phyloP scores from a whole-genome alignment of 2,113 vertebrate genomes.

The Dasyornis broadbenti region DNA sequence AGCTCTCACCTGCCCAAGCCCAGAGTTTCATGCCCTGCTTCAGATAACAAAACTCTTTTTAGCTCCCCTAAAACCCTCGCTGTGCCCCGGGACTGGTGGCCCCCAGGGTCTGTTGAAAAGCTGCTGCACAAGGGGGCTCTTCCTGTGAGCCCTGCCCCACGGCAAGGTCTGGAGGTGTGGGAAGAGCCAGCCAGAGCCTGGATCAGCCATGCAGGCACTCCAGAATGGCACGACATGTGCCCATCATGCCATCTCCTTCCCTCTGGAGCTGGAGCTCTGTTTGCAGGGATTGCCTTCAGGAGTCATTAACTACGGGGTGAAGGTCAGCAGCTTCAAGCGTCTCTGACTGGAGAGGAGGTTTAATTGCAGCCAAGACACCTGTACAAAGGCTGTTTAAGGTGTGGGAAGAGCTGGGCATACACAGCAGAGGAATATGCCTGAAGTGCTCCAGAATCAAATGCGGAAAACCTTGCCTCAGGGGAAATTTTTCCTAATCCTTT shows the following conservation, averaged over 20 bases:
- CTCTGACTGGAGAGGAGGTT: not conserved
- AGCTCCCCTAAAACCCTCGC: rapidly evolving
- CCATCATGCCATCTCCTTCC: rapidly evolving
- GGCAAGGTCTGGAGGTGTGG: not conserved
- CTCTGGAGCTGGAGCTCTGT: rapidly evolving
- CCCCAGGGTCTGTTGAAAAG: not conserved
- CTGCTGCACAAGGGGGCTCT: not conserved
- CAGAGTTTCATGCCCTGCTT: not conserved
- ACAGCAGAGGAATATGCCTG: not conserved
- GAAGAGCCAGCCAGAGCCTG: not conserved
- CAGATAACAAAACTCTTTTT: not conserved
- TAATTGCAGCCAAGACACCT: rapidly evolving
- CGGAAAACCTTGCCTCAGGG: not conserved
- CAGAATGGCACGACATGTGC: rapidly evolving
- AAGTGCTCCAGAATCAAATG: too few relatives aligned
- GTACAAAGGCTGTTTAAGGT: too few relatives aligned
- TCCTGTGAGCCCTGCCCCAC: not conserved
- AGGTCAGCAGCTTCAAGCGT: not conserved
- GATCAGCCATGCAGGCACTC: not conserved
- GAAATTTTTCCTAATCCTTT: not conserved
- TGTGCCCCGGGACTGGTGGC: rapidly evolving
- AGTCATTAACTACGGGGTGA: rapidly evolving
- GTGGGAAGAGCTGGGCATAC: rapidly evolving
- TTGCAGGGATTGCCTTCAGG: rapidly evolving
- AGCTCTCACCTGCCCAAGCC: not conserved